Percentiles rank a stretch among this genome's conserved stretches.
phyloP scores from a whole-genome alignment of 2,797 vertebrate genomes.

The Chrysocyon brachyurus region DNA sequence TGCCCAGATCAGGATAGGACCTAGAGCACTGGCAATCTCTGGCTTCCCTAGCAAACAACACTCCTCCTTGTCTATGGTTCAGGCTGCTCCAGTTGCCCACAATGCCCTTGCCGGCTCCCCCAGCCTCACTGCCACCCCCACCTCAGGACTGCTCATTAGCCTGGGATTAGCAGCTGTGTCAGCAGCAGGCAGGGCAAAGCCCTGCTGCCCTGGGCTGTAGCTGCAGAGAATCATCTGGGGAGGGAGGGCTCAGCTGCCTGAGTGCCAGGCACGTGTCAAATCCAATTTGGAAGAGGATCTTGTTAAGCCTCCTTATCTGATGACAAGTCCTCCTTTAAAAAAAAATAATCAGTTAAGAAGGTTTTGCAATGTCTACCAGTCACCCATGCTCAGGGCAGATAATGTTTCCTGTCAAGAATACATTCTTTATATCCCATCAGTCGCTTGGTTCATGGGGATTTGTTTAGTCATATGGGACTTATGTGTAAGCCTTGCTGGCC shows the following conservation, averaged over 20 bases:
- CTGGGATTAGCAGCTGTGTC: conserved; percentile 71
- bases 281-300: conserved; percentile 79
- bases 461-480: conserved; percentile 62
- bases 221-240: conserved; percentile 39
- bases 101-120: neutral
- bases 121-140: neutral
- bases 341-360: conserved; percentile 70
- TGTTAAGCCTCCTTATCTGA: conserved; percentile 82
- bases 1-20: neutral
- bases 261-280: conserved; percentile 79
- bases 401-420: conserved; percentile 58
- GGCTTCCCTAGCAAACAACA: neutral
- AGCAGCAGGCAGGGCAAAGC: conserved; percentile 38
- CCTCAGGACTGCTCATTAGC: conserved; percentile 73
- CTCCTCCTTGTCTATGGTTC: neutral
- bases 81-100: neutral
- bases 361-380: conserved; percentile 55
- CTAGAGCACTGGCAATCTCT: neutral
- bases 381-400: conserved; percentile 61
- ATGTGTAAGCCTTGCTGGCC: neutral
- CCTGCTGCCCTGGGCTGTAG: conserved; percentile 49
- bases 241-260: conserved; percentile 63
- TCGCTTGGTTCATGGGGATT: conserved; percentile 64
- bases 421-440: conserved; percentile 60
- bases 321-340: conserved; percentile 70